Percentiles rank a stretch among this genome's conserved stretches.
Evolutionary conservation across 2,113 vertebrate species (phyloP).

Genomic region (Crotalus viridis): DNA sequence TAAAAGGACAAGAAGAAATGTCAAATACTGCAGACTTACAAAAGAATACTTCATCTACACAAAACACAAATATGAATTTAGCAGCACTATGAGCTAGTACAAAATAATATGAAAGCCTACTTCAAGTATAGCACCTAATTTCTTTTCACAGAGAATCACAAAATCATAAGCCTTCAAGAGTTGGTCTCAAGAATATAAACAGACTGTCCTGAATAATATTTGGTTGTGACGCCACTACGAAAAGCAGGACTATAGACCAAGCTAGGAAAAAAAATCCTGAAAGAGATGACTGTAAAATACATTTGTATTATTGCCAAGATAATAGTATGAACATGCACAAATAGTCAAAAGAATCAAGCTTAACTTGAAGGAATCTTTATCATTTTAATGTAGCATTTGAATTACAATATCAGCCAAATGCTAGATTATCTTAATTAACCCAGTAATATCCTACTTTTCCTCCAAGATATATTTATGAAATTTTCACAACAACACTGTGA

Average conservation of each 20-base stretch:
- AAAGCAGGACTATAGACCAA: background rate
- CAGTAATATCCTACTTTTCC: background rate
- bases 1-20: constrained; percentile 49
- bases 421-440: background rate
- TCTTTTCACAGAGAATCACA: background rate
- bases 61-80: constrained; percentile 19
- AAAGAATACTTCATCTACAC: background rate
- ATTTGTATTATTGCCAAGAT: background rate
- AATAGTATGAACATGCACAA: background rate
- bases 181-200: background rate
- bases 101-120: background rate
- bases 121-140: background rate
- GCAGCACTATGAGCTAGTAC: constrained; percentile 6
- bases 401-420: background rate
- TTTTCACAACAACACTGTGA: background rate
- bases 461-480: background rate
- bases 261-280: background rate
- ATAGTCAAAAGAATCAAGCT: background rate
- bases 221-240: background rate
- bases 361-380: background rate
- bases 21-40: background rate
- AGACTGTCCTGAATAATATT: background rate
- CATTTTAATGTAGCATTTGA: background rate
- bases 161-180: background rate
- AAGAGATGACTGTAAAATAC: background rate